Evolutionary conservation across 2,888 invertebrate species (phyloP).

Genomic region (Oithona nana): DNA sequence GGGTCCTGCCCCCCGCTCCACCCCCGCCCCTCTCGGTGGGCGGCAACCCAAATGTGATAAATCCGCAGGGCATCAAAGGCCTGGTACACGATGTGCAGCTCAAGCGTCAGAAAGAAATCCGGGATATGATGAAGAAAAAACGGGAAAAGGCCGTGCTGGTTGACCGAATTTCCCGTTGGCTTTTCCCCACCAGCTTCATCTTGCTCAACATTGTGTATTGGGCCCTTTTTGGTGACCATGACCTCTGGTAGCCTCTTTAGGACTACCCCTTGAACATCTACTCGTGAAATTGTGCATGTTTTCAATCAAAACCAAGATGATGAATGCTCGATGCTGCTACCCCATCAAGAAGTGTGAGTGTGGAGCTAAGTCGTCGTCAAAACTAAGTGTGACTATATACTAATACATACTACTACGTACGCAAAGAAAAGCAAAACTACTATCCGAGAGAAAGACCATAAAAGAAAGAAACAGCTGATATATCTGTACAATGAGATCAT

Average conservation of each 20-base stretch:
- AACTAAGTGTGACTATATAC: too few species aligned
- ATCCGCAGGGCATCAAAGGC: slow-evolving; percentile 11
- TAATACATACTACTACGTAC: too few species aligned
- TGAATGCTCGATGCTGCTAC: too few species aligned
- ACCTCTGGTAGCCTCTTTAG: slow-evolving; percentile 13
- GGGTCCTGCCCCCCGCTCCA: not conserved
- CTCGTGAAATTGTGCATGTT: too few species aligned
- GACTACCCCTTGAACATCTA: too few species aligned
- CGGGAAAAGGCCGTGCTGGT: slow-evolving; percentile 16
- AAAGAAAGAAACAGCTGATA: too few species aligned
- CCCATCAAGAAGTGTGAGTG: too few species aligned
- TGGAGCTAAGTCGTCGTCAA: too few species aligned
- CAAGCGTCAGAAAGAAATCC: slow-evolving; percentile 16
- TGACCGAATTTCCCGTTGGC: slow-evolving; percentile 20
- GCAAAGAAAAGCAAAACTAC: too few species aligned
- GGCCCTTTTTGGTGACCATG: slow-evolving; percentile 21
- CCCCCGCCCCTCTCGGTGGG: not conserved
- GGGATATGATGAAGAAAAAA: slow-evolving; percentile 17
- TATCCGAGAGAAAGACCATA: too few species aligned
- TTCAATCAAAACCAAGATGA: too few species aligned
- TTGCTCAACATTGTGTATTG: slow-evolving; percentile 25
- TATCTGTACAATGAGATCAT: too few species aligned
- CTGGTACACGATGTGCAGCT: slow-evolving; percentile 15
- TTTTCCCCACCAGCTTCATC: slow-evolving; percentile 25
- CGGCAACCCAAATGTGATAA: slow-evolving; percentile 1